Conservation (phyloP, 92 coral and sea anemone genomes). For the Heteractis magnifica region DNA sequence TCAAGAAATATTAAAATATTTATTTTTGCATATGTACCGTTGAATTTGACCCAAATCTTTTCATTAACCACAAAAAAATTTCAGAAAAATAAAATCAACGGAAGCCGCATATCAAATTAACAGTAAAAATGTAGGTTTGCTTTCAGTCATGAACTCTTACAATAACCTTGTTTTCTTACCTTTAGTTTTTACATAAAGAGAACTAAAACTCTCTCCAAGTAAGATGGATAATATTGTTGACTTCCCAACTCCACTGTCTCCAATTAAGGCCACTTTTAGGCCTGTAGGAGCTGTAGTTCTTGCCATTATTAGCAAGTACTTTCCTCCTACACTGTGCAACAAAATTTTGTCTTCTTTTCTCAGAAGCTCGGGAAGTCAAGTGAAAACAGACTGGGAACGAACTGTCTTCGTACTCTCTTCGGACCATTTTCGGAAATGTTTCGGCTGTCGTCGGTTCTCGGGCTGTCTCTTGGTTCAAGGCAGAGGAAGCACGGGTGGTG, state of each 20-base stretch:
- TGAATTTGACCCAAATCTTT: too few relatives aligned
- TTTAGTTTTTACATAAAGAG: constrained; percentile 64
- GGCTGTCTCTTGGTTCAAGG: too few relatives aligned
- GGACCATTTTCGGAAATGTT: not conserved
- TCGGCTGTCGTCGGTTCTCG: not conserved
- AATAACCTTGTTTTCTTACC: constrained; percentile 31
- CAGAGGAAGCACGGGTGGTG: too few relatives aligned
- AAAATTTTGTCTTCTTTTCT: not conserved
- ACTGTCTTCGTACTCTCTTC: not conserved
- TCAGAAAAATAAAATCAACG: not conserved
- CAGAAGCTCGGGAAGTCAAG: not conserved
- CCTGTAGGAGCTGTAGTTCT: constrained; percentile 12
- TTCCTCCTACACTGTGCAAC: not conserved
- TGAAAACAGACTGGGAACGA: not conserved
- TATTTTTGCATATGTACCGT: too few relatives aligned
- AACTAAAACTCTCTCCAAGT: constrained; percentile 71
- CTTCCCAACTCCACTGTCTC: constrained; percentile 95
- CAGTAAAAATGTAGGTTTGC: too few relatives aligned
- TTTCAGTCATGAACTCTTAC: too few relatives aligned
- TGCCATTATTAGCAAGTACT: not conserved
- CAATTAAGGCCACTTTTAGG: constrained; percentile 72
- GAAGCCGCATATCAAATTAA: not conserved
- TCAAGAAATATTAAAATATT: too few relatives aligned
- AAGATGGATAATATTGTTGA: constrained; percentile 64
- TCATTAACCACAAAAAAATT: not conserved